Percentiles rank a stretch among this genome's conserved stretches.
Evolutionary conservation across 2,113 vertebrate species (phyloP).

Genomic region (Phoxinus phoxinus): DNA sequence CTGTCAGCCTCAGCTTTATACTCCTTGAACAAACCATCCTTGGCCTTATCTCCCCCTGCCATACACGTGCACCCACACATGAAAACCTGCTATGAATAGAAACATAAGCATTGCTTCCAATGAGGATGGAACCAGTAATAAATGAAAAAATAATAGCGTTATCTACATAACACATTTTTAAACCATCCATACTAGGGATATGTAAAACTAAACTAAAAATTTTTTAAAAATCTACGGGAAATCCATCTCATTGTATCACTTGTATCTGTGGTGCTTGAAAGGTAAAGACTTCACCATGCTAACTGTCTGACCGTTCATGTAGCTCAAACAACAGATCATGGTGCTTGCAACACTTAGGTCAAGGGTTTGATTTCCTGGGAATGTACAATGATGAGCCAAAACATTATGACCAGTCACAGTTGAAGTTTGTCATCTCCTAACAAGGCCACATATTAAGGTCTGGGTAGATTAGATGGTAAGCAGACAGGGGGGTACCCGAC

Average conservation of each 20-base stretch:
- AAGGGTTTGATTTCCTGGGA: not conserved
- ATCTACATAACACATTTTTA: not conserved
- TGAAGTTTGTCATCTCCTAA: too few species aligned
- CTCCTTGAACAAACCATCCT: not conserved
- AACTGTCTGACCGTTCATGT: not conserved
- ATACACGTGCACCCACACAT: constrained; percentile 25
- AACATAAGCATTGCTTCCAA: not conserved
- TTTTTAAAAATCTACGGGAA: not conserved
- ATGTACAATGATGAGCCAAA: too few species aligned
- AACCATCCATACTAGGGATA: not conserved
- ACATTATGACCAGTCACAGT: too few species aligned
- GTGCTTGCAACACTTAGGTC: not conserved
- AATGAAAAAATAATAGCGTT: not conserved
- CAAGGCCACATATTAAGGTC: too few species aligned
- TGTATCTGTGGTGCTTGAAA: not conserved
- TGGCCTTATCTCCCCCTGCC: constrained; percentile 23
- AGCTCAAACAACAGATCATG: not conserved
- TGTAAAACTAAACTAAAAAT: not conserved
- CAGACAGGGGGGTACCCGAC: too few species aligned
- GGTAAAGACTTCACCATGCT: not conserved
- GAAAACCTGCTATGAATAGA: not conserved
- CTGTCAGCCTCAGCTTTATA: constrained; percentile 29
- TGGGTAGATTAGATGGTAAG: too few species aligned
- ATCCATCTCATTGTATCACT: not conserved
- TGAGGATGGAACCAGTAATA: not conserved